These are phyloP conservation scores for Ctenomys sociabilis DNA, from an alignment of 2,113 vertebrate genomes.

Conservation along the genomic window DNA sequence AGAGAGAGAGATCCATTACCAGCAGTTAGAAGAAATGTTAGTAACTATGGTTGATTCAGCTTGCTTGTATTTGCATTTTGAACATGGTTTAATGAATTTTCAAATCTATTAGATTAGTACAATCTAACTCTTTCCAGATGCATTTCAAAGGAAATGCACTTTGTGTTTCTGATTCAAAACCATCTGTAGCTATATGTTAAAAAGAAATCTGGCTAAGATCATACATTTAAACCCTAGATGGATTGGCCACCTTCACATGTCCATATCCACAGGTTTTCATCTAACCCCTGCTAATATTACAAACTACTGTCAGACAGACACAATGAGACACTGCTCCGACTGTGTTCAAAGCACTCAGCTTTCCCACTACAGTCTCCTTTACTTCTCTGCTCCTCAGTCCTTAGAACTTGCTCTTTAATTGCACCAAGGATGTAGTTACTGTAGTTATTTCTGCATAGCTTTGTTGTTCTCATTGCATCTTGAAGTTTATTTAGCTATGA, in stretches of 20 bases:
- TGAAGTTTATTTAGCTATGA: not conserved
- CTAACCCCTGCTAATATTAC: not conserved
- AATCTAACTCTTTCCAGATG: constrained; percentile 37
- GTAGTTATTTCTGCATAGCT: not conserved
- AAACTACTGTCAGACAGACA: not conserved
- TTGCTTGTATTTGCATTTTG: constrained; percentile 27
- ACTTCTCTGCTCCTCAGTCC: not conserved
- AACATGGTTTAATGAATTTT: constrained; percentile 37
- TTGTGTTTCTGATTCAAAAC: not conserved
- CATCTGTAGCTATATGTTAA: constrained; percentile 20
- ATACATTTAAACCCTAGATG: not conserved
- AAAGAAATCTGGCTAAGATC: not conserved
- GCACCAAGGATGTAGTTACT: not conserved
- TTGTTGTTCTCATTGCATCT: not conserved
- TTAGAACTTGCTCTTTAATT: not conserved
- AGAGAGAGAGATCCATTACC: not conserved
- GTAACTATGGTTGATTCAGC: not conserved
- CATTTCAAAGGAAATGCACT: constrained; percentile 56
- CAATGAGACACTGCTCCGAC: not conserved
- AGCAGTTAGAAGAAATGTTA: not conserved
- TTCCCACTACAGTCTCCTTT: not conserved
- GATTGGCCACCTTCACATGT: not conserved
- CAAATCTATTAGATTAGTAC: not conserved
- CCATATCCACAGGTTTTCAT: not conserved
- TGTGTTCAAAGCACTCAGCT: not conserved